phyloP scores from a whole-genome alignment of 1,140 invertebrate species.

The Druon quercuslanigerum region DNA sequence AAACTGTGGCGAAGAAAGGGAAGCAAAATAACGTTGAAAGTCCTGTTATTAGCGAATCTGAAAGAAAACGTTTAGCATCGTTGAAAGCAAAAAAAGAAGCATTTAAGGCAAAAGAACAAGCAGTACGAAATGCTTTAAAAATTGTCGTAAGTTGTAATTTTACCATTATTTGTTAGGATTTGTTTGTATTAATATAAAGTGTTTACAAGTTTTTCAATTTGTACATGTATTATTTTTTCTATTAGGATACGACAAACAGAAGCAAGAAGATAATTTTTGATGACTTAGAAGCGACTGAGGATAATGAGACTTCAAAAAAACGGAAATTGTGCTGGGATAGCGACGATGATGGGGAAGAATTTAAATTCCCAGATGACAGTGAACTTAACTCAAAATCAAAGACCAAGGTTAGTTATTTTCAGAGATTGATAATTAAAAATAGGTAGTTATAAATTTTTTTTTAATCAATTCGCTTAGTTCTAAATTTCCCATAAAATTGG shows the following conservation, averaged over 20 bases:
- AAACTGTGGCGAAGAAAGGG: conserved; percentile 32
- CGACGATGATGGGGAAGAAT: conserved; percentile 73
- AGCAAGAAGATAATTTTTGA: conserved; percentile 79
- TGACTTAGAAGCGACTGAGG: conserved; percentile 64
- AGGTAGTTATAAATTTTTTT: background rate
- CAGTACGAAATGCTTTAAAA: conserved; percentile 77
- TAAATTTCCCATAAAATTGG: background rate
- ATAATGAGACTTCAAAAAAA: conserved; percentile 42
- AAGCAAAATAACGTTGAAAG: conserved; percentile 38
- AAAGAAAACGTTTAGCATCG: conserved; percentile 78
- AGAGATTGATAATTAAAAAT: background rate
- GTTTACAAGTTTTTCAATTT: background rate
- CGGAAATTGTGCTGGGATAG: conserved; percentile 71
- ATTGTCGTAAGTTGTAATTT: conserved; percentile 69
- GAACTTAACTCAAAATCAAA: conserved; percentile 48
- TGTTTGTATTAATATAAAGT: too few species aligned
- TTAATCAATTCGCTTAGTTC: background rate
- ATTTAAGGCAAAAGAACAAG: conserved; percentile 77
- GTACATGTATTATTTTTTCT: conserved; percentile 49
- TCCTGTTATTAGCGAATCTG: conserved; percentile 54
- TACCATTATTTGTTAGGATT: conserved; percentile 9
- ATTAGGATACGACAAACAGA: conserved; percentile 71
- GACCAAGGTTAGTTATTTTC: conserved; percentile 41
- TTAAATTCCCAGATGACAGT: conserved; percentile 73
- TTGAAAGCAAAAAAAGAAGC: conserved; percentile 76